Base-by-base conservation (phyloP, 2,888 invertebrate species). In the Biston stratarius region DNA sequence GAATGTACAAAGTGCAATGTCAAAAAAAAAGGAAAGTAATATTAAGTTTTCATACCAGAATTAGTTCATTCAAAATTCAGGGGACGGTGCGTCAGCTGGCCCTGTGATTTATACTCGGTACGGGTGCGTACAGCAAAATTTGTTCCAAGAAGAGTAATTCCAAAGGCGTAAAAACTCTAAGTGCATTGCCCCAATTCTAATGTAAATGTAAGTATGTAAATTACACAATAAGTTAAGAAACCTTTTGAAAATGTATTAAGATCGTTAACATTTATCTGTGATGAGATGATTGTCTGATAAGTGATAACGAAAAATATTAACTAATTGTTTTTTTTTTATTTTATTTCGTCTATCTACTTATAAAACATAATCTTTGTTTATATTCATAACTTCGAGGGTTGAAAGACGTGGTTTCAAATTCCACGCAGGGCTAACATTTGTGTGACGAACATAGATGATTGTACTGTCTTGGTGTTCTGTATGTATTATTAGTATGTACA, bases 21-120 rank as follows among this genome's bases (percentile, higher is more conserved):
- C 24, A 24, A 24, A 0, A 9, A 8, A 38, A 38, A n/a, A n/a
- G n/a, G 77, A 79, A 79, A 78, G 77, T 80, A 79, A 78, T 79
- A 79, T 77, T 71, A 81, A 77, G 77, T 81, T 79, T 74, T 76
- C 78, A 76, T 74, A 76, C 74, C 77, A 75, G 75, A 74, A 74
- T 77, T 76, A 76, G 77, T 85, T 87, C 84, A 88, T 89, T 82
- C 84, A 86, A 83, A 86, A 91, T 90, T 91, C 89, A 83, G 84
- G 77, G 81, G 85, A 83, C 79, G 77, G 77, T 73, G 83, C 90
- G 88, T 86, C 88, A 86, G 84, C 88, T 89, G 86, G 83, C 78
- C 69, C 79, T 68, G 83, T 89, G 89, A 90, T 90, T 90, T 90
- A 90, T 90, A 79, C 83, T 81, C 78, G 78, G 79, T 77, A 84